Percentiles rank a stretch among this genome's conserved stretches.
phyloP scores from a whole-genome alignment of 2,113 vertebrate species.

The Tenebrosternarchus preto region DNA sequence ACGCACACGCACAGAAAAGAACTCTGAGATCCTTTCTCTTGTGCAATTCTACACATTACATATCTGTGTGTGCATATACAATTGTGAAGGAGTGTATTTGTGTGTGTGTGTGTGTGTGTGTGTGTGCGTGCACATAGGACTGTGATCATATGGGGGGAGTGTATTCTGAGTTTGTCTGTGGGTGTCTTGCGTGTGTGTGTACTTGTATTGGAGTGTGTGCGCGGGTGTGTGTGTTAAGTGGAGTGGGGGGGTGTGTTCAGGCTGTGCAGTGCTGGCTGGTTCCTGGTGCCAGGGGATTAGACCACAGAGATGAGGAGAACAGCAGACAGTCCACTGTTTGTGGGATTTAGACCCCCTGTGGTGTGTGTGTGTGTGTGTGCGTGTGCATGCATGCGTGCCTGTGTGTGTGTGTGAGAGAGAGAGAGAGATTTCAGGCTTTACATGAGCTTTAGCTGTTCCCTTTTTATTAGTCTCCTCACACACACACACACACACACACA shows the following conservation, averaged over 20 bases:
- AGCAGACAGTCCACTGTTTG: too few species aligned
- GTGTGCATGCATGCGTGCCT: conserved; percentile 56
- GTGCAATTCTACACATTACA: too few species aligned
- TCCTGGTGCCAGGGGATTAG: background rate
- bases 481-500: conserved; percentile 11
- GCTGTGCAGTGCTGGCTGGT: conserved; percentile 34
- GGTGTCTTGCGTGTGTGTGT: too few species aligned
- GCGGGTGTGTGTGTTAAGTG: conserved; percentile 33
- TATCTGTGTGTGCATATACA: too few species aligned
- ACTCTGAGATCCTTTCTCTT: background rate
- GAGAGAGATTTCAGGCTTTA: conserved; percentile 21
- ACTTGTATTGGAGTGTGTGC: background rate
- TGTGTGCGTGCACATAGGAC: background rate
- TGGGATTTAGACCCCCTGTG: background rate
- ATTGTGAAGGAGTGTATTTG: too few species aligned
- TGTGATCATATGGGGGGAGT: too few species aligned
- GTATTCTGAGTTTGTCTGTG: too few species aligned
- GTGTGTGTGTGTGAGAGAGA: conserved; percentile 61
- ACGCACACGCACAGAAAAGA: background rate
- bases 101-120: conserved; percentile 12
- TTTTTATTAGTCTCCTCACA: conserved; percentile 27
- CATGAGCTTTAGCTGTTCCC: conserved; percentile 35
- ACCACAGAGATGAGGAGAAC: too few species aligned
- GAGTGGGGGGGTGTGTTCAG: conserved; percentile 45
- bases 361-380: conserved; percentile 24